Evolutionary conservation across 2,888 invertebrate genomes (phyloP).

Genomic region (Dorcus parallelipipedus): DNA sequence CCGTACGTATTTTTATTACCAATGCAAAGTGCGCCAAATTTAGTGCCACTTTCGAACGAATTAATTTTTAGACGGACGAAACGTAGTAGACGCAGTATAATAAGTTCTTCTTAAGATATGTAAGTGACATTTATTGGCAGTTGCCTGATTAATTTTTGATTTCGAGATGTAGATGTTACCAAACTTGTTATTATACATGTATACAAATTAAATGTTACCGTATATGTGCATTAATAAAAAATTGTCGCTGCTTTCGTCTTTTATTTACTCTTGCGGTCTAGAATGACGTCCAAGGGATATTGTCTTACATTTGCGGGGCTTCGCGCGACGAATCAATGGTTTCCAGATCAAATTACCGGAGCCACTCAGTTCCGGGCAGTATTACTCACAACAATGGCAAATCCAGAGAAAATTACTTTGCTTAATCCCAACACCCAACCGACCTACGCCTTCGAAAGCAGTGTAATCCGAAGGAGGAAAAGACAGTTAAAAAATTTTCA

Average conservation of each 20-base stretch:
- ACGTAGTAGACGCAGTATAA: neutral
- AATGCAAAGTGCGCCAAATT: neutral
- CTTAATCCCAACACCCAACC: conserved; percentile 46
- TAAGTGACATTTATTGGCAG: neutral
- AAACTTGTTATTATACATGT: conserved; percentile 48
- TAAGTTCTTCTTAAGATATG: neutral
- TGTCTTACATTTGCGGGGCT: neutral
- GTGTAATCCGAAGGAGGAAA: conserved; percentile 51
- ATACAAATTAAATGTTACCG: conserved; percentile 51
- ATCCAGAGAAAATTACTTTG: conserved; percentile 53
- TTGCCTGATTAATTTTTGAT: conserved; percentile 29
- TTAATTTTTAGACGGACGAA: neutral
- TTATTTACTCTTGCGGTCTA: conserved; percentile 6
- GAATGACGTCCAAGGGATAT: neutral
- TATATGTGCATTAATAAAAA: conserved; percentile 52
- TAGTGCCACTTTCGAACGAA: neutral
- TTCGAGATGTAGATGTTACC: conserved; percentile 46
- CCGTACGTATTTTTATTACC: neutral
- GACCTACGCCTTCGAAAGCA: conserved; percentile 54
- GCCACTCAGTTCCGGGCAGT: neutral
- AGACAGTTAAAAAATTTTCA: conserved; percentile 60
- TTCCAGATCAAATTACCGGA: conserved; percentile 34
- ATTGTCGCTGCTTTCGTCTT: conserved; percentile 31
- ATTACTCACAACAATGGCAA: neutral
- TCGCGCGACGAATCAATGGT: conserved; percentile 34